These are phyloP conservation scores for Heterotis niloticus DNA, from an alignment of 2,113 vertebrate genomes.

Conservation along the genomic window DNA sequence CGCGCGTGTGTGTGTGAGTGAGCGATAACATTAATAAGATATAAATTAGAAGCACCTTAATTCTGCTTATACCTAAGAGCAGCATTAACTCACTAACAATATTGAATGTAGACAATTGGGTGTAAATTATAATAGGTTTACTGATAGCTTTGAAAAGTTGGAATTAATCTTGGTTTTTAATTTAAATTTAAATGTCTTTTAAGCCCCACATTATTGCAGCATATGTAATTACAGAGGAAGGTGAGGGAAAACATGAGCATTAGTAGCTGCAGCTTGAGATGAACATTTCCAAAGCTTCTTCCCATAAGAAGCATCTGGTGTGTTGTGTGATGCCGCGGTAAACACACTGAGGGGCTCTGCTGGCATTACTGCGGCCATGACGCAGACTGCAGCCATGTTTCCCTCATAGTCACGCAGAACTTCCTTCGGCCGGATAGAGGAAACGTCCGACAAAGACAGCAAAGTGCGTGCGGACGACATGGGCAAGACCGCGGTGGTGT, in stretches of 20 bases:
- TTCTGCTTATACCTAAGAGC: too few species aligned
- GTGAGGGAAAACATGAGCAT: neutral
- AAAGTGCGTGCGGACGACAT: slow-evolving; percentile 61
- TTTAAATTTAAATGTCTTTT: neutral
- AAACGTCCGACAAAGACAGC: slow-evolving; percentile 61
- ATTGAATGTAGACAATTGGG: too few species aligned
- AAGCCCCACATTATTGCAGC: neutral
- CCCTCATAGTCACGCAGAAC: slow-evolving; percentile 66
- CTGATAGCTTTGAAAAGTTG: too few species aligned
- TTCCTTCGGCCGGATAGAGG: slow-evolving; percentile 76
- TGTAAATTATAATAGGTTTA: too few species aligned
- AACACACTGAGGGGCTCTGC: neutral
- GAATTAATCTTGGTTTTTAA: neutral
- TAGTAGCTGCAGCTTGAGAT: neutral
- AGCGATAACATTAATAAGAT: too few species aligned
- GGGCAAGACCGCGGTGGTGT: slow-evolving; percentile 82
- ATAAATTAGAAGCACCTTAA: too few species aligned
- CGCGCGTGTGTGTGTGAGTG: too few species aligned
- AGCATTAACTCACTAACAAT: too few species aligned
- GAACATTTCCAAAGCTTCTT: too few species aligned
- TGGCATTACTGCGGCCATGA: neutral
- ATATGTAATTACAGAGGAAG: neutral
- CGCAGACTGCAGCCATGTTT: neutral
- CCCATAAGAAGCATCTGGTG: too few species aligned
- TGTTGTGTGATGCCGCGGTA: too few species aligned